These are phyloP conservation scores for Capitella teleta DNA, from an alignment of 1,140 invertebrate species.

Conservation along the genomic window DNA sequence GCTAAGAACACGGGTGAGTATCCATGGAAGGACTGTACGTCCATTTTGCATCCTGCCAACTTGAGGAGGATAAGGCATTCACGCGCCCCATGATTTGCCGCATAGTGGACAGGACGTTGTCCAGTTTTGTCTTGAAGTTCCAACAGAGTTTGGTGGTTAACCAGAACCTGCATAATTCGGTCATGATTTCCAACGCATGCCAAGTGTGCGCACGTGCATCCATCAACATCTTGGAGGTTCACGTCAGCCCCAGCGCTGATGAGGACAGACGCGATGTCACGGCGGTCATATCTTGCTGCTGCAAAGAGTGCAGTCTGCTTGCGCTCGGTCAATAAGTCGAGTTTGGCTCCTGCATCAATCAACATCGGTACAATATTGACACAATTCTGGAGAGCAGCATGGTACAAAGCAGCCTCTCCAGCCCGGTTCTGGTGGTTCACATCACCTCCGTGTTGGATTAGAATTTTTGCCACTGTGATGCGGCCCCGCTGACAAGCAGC, in stretches of 20 bases:
- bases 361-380: constrained; percentile 16
- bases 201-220: constrained; percentile 20
- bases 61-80: constrained; percentile 10
- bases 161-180: constrained; percentile 15
- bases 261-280: not conserved
- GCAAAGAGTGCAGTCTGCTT: constrained; percentile 5
- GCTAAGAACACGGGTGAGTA: constrained; percentile 24
- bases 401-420: constrained; percentile 21
- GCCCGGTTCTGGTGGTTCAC: constrained; percentile 18
- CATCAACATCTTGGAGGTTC: constrained; percentile 16
- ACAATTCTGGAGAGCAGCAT: constrained; percentile 15
- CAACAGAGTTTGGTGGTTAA: constrained; percentile 8
- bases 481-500: constrained; percentile 2
- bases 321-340: constrained; percentile 2
- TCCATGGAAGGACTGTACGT: constrained; percentile 19
- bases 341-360: constrained; percentile 8
- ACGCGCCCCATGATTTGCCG: constrained; percentile 17
- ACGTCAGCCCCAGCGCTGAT: constrained; percentile 4
- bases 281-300: constrained; percentile 1
- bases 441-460: constrained; percentile 17
- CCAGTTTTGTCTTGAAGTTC: constrained; percentile 3
- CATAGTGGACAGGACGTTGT: constrained; percentile 9
- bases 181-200: constrained; percentile 15
- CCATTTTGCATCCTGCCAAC: constrained; percentile 13
- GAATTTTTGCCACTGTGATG: constrained; percentile 9